Percentiles rank a stretch among this genome's conserved stretches.
Evolutionary conservation across 2,113 vertebrate species (phyloP).

Genomic region (Halichoerus grypus): DNA sequence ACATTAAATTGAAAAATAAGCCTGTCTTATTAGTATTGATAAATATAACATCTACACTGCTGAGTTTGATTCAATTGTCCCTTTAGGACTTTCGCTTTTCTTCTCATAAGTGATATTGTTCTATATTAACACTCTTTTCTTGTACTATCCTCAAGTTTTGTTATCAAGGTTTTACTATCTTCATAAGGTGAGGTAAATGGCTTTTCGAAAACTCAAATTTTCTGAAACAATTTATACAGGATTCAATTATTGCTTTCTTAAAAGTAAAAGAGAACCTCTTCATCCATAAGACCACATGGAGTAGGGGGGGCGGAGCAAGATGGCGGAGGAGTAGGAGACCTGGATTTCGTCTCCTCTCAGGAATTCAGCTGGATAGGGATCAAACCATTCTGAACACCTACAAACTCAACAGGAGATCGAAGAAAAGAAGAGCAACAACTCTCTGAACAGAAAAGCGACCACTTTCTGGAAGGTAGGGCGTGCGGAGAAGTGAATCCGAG

Average conservation of each 20-base stretch:
- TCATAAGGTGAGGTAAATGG: neutral
- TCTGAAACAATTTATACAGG: neutral
- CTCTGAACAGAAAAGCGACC: too few relatives aligned
- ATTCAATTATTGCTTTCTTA: neutral
- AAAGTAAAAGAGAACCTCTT: neutral
- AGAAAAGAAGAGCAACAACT: too few relatives aligned
- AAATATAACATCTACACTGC: neutral
- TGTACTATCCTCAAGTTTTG: neutral
- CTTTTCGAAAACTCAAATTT: neutral
- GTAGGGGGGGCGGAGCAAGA: neutral
- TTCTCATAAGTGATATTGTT: neutral
- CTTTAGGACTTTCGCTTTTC: neutral
- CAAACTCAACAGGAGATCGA: too few relatives aligned
- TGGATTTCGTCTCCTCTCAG: too few relatives aligned
- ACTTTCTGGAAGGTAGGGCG: too few relatives aligned
- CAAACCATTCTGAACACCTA: too few relatives aligned
- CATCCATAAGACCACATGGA: neutral
- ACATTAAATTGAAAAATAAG: neutral
- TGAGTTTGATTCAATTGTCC: neutral
- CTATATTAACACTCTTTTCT: neutral
- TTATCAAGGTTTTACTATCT: neutral
- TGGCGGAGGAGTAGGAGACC: too few relatives aligned
- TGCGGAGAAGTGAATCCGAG: too few relatives aligned
- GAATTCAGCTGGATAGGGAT: too few relatives aligned
- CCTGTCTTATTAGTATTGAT: neutral